Percentiles rank a stretch among this genome's conserved stretches.
phyloP scores from a whole-genome alignment of 2,797 vertebrate species.

The Semaprochilodus insignis region DNA sequence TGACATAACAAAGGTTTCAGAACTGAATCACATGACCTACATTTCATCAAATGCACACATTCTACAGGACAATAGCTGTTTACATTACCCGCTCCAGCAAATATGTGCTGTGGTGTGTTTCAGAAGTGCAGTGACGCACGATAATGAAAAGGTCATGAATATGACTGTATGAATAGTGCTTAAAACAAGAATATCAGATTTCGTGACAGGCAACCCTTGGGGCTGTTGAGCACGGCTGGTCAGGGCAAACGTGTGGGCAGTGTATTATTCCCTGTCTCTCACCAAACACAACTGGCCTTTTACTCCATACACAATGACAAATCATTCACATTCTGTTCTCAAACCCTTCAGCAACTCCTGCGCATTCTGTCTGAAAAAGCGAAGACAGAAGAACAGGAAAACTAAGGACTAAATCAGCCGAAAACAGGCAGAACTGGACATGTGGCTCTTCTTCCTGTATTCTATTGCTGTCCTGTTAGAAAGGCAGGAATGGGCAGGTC shows the following conservation, averaged over 20 bases:
- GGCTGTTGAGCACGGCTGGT: conserved; percentile 20
- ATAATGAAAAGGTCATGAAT: conserved; percentile 36
- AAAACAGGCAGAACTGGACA: neutral
- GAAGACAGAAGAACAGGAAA: neutral
- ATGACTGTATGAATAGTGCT: neutral
- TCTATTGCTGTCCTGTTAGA: conserved; percentile 2
- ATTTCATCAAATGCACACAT: conserved; percentile 11
- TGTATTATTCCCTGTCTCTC: conserved; percentile 35
- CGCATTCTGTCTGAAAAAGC: conserved; percentile 6
- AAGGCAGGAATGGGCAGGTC: neutral
- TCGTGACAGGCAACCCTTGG: conserved; percentile 20
- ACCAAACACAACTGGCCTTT: conserved; percentile 48
- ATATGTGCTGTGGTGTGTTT: conserved; percentile 27
- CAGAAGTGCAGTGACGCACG: conserved; percentile 22
- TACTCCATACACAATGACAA: conserved; percentile 47
- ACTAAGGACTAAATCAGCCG: neutral
- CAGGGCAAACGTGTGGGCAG: conserved; percentile 45
- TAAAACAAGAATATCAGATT: conserved; percentile 45
- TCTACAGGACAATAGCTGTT: conserved; percentile 22
- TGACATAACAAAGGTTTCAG: neutral
- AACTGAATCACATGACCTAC: conserved; percentile 28
- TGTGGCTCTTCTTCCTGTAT: neutral
- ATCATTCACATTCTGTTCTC: conserved; percentile 58
- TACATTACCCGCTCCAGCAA: neutral
- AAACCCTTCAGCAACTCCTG: conserved; percentile 46